Conservation (phyloP, 92 coral and sea anemone genomes). For the Umimayanthus kanabou region DNA sequence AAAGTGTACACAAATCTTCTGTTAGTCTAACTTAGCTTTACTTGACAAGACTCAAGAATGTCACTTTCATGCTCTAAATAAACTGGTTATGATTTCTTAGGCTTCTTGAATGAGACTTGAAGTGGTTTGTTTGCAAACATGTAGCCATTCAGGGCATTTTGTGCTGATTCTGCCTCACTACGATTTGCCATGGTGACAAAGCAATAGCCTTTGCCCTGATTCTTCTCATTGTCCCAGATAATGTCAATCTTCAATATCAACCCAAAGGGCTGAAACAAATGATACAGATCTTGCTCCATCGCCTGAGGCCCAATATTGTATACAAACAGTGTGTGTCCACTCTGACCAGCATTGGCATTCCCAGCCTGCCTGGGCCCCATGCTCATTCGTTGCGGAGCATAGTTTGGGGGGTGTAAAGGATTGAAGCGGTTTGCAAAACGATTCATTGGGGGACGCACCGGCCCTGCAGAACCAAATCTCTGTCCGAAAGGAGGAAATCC, state of each 20-base stretch:
- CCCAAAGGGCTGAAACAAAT: constrained; percentile 71
- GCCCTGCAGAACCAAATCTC: constrained; percentile 63
- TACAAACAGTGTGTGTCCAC: constrained; percentile 62
- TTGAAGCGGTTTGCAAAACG: constrained; percentile 75
- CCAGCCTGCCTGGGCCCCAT: constrained; percentile 30
- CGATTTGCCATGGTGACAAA: constrained; percentile 82
- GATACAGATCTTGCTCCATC: constrained; percentile 63
- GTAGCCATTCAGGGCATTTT: constrained; percentile 70
- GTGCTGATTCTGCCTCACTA: constrained; percentile 71
- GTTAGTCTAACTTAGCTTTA: not conserved
- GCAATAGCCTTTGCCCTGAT: constrained; percentile 78
- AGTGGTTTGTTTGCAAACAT: constrained; percentile 58
- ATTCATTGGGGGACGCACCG: constrained; percentile 71
- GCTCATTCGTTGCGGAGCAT: constrained; percentile 53
- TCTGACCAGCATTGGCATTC: constrained; percentile 42
- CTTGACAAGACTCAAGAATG: not conserved
- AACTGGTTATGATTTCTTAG: constrained; percentile 38
- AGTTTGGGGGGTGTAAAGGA: constrained; percentile 57
- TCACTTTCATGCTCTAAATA: not conserved
- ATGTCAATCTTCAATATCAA: constrained; percentile 69
- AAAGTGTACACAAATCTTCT: not conserved
- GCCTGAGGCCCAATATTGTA: constrained; percentile 77
- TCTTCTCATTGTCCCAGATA: constrained; percentile 82
- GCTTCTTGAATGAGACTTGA: constrained; percentile 76
- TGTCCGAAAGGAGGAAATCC: constrained; percentile 24